Evolutionary conservation across 1,140 invertebrate genomes (phyloP).

Genomic region (Calephelis nemesis): DNA sequence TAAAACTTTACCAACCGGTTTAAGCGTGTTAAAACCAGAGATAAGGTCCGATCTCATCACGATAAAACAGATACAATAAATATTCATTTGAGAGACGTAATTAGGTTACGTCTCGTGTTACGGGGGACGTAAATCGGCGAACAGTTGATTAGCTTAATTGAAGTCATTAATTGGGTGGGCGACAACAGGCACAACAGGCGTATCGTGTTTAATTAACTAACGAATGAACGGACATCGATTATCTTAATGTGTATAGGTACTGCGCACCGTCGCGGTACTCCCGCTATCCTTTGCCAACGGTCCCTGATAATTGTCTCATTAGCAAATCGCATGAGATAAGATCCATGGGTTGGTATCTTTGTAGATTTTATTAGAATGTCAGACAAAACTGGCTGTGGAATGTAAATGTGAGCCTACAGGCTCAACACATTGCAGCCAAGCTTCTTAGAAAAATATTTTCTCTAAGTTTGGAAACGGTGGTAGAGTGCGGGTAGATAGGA

Average conservation of each 20-base stretch:
- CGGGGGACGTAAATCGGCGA: slow-evolving; percentile 52
- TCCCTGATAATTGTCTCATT: slow-evolving; percentile 17
- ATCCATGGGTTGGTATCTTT: not conserved
- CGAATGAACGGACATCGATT: slow-evolving; percentile 60
- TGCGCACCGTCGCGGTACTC: slow-evolving; percentile 1
- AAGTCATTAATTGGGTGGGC: slow-evolving; percentile 61
- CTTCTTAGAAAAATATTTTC: no score
- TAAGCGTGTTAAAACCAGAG: not conserved
- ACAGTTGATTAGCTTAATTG: slow-evolving; percentile 71
- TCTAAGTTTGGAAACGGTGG: no score
- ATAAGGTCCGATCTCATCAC: slow-evolving; percentile 17
- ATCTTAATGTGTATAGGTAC: slow-evolving; percentile 51
- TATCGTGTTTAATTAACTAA: slow-evolving; percentile 75
- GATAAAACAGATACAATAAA: slow-evolving; percentile 36
- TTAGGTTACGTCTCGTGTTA: slow-evolving; percentile 37
- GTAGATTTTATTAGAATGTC: not conserved
- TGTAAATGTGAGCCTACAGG: not conserved
- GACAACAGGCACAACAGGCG: slow-evolving; percentile 53
- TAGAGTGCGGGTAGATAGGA: no score
- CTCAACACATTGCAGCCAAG: no score
- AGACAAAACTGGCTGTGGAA: not conserved
- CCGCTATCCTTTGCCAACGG: slow-evolving; percentile 15
- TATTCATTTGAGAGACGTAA: slow-evolving; percentile 40
- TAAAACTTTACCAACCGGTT: not conserved
- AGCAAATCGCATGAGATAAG: slow-evolving; percentile 13